phyloP scores from a whole-genome alignment of 92 coral and sea anemone species.

The Actinostola sp. region DNA sequence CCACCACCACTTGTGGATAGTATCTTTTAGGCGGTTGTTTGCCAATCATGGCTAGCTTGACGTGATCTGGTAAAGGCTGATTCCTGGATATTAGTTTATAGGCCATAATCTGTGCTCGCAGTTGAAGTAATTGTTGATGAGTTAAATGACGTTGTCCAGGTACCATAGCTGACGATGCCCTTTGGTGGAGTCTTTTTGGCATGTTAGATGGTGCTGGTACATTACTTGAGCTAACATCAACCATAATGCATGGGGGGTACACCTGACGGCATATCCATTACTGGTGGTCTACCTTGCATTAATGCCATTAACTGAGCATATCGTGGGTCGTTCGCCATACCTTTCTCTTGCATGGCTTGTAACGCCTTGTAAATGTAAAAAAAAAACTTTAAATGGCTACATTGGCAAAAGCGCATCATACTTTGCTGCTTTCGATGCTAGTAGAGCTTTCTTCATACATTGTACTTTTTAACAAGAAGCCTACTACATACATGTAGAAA shows the following conservation, averaged over 20 bases:
- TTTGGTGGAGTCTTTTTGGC: constrained; percentile 46
- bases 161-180: constrained; percentile 44
- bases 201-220: constrained; percentile 44
- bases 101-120: constrained; percentile 98
- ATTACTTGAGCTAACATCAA: constrained; percentile 28
- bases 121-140: constrained; percentile 79
- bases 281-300: constrained; percentile 77
- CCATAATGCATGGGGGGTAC: constrained; percentile 66
- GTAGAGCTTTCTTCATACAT: too few species aligned
- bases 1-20: constrained; percentile 31
- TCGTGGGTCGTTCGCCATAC: constrained; percentile 96
- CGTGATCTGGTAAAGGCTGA: constrained; percentile 96
- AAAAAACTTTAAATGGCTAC: too few species aligned
- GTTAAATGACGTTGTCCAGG: constrained; percentile 64
- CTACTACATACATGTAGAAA: too few species aligned
- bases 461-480: too few species aligned
- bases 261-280: constrained; percentile 60
- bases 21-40: constrained; percentile 62
- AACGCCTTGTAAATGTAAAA: constrained; percentile 59
- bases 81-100: constrained; percentile 91
- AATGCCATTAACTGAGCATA: constrained; percentile 81
- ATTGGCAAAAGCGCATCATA: too few species aligned
- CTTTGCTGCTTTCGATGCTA: too few species aligned
- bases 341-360: constrained; percentile 96
- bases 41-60: constrained; percentile 81